Evolutionary conservation across 2,888 invertebrate genomes (phyloP).

Genomic region (Brenthis daphne): DNA sequence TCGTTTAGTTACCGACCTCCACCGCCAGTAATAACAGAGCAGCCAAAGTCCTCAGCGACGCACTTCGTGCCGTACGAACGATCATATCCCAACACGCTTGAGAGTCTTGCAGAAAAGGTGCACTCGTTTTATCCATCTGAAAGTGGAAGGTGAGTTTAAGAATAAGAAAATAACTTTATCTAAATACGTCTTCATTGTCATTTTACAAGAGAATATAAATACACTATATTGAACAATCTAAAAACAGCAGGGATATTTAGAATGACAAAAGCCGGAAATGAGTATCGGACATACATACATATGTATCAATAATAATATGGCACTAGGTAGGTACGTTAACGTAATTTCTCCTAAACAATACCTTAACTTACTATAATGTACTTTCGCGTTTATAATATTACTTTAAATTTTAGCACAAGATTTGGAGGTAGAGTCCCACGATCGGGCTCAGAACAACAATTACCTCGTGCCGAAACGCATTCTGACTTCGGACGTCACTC

Average conservation of each 20-base stretch:
- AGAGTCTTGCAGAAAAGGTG: constrained; percentile 95
- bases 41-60: constrained; percentile 90
- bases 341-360: not conserved
- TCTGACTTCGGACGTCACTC: constrained; percentile 92
- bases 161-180: not conserved
- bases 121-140: constrained; percentile 89
- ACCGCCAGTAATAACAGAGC: constrained; percentile 94
- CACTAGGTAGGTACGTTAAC: too few species aligned
- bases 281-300: too few species aligned
- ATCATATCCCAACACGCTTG: constrained; percentile 92
- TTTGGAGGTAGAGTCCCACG: constrained; percentile 86
- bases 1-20: constrained; percentile 88
- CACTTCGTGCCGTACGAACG: constrained; percentile 94
- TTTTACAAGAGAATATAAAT: too few species aligned
- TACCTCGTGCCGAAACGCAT: constrained; percentile 91
- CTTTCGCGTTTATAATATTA: constrained; percentile 16
- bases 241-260: too few species aligned
- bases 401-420: constrained; percentile 52
- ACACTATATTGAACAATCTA: too few species aligned
- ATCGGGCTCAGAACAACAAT: constrained; percentile 95
- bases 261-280: too few species aligned
- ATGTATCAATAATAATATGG: too few species aligned
- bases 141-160: constrained; percentile 57
- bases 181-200: too few species aligned
- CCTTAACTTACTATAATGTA: not conserved